These are phyloP conservation scores for Agrochola circellaris DNA, from an alignment of 2,888 invertebrate genomes.

Conservation along the genomic window DNA sequence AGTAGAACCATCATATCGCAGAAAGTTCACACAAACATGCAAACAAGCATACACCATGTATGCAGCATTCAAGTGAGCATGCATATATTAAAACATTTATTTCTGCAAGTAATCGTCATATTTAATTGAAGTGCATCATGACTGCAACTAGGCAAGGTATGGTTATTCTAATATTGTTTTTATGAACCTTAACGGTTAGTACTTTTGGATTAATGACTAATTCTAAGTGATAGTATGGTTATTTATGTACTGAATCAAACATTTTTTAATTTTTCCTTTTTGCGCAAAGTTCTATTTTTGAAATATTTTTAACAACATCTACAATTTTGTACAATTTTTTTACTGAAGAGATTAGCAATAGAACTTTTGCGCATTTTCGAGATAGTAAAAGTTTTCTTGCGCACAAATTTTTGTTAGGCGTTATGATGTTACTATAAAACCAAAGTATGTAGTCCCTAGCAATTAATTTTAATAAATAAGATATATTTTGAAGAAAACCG, in stretches of 20 bases:
- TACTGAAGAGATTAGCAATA: too few relatives aligned
- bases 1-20: too few relatives aligned
- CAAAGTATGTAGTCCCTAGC: too few relatives aligned
- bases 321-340: not conserved
- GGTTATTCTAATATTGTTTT: constrained; percentile 1
- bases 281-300: constrained; percentile 1
- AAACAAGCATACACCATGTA: too few relatives aligned
- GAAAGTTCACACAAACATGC: too few relatives aligned
- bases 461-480: too few relatives aligned
- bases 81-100: not conserved
- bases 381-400: too few relatives aligned
- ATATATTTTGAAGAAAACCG: too few relatives aligned
- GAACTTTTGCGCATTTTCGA: too few relatives aligned
- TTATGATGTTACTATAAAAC: too few relatives aligned
- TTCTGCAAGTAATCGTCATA: not conserved
- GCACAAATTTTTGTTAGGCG: too few relatives aligned
- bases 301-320: not conserved
- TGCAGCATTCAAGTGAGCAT: too few relatives aligned
- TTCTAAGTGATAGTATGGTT: not conserved
- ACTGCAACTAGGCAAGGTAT: not conserved
- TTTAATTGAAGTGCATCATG: not conserved
- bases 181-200: not conserved
- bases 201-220: not conserved
- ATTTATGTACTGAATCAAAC: not conserved
- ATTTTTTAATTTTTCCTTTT: not conserved